Evolutionary conservation across 1,140 invertebrate genomes (phyloP), one percentile per base, ranked within the genome.

Genomic region (Ruditapes philippinarum): DNA sequence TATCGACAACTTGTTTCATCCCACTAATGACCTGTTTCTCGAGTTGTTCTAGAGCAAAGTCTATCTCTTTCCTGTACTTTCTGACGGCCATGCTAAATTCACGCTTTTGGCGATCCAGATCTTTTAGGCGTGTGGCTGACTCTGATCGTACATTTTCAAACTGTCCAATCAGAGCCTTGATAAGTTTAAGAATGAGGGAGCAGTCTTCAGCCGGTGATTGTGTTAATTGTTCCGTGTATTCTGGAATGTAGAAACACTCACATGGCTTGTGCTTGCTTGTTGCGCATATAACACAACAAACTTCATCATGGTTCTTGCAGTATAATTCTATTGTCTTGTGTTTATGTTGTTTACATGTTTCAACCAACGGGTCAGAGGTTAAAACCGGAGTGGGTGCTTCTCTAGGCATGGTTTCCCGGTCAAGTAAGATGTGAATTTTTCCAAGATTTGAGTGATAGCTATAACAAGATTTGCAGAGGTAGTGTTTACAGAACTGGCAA

Each of bases 401-500:
- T 38, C 85, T 76, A 12, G 85, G 85, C 85, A 88, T 88, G 2
- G 51, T 36, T 1, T 88, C 76, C 9, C 31, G 36, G 40, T 33
- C 74, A 9, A 88, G 28, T 17, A 88, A 33, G 12, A 57, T 78
- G 45, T 88, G 85, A 36, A 57, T 51, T 51, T 54, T 62, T 7
- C 85, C 85, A n/a, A 88, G 76, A 42, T 88, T 88, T 57, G 79
- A 76, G 28, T 88, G 85, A 36, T 88, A 88, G 57, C 51, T 49
- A 45, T 31, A 80, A 36, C 85, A 88, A 5, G 74, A 65, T 42
- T 88, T 76, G 40, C 85, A 88, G 14, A 88, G 76, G 57, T 88
- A 88, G 74, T 88, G 85, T 36, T 60, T 54, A 78, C 85, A 88
- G 60, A 80, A 88, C 74, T 88, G 74, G 33, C 85, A 88, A 62